Base-by-base conservation (phyloP, 2,797 vertebrate genomes). In the Neoniphon sammara region DNA sequence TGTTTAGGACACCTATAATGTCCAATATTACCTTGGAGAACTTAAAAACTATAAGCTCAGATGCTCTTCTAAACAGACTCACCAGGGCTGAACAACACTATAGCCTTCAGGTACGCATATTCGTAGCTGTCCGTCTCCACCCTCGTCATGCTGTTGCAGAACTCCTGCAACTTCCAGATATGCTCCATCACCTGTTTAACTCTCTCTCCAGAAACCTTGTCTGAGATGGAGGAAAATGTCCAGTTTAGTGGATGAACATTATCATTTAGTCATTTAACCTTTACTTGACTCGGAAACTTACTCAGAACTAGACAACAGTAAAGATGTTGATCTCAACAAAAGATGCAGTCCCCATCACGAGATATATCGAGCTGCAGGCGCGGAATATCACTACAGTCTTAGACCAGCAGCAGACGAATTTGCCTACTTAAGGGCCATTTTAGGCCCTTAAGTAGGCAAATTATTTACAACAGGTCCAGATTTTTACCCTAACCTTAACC, bases 161-260 rank as follows among this genome's bases (percentile, higher is more conserved):
- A 99, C 91, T 99, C 98, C 87, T 99, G 98, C 76, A 99, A 96
- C 91, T 99, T 99, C 98, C 98, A 99, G 89, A 99, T 98, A 83
- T 99, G 98, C 86, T 99, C 98, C 98, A 98, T 99, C 84, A 99
- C 98, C 91, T 97, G 95, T 89, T 98, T 99, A 86, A 99, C 96
- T 83, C 97, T 93, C 70, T 99, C 98, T 12, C 96, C 95, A 1
- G 97, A 98, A 71, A 97, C 93, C 88, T 99, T 99, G 89, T 99
- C 98, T 99, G 87, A 52, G 50, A 82, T 11, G 52, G 31, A 75
- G 65, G 42, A 59, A 34, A 65, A 69, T 3, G 1, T 1, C 11
- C 10, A 72, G 18, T 76, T 74, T 55, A 4, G 49, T 30, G 25
- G 6, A 46, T 50, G 27, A 7, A 73, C 9, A 34, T 47, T 10